Percentiles rank a stretch among this genome's conserved stretches.
phyloP scores from a whole-genome alignment of 2,888 invertebrate species.

The Cantharis nigra region DNA sequence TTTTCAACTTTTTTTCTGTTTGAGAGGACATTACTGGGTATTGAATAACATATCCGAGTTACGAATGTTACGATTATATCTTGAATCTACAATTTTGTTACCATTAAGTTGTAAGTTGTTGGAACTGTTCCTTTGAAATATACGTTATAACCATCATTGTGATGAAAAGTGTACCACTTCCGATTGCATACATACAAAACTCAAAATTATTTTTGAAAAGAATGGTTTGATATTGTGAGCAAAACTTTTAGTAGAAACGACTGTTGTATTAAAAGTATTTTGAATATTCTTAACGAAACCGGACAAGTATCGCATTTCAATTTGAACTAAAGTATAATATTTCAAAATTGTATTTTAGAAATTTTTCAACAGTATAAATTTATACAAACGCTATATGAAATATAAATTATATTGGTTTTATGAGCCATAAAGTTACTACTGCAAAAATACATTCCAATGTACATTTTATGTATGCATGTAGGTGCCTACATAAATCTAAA shows the following conservation, averaged over 20 bases:
- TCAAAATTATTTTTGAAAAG: neutral
- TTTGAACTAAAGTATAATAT: neutral
- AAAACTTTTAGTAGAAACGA: neutral
- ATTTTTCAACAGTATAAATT: neutral
- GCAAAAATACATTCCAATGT: neutral
- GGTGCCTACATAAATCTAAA: no score
- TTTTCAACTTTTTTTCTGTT: neutral
- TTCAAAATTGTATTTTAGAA: neutral
- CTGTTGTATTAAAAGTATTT: neutral
- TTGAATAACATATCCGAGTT: neutral
- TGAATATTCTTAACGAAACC: neutral
- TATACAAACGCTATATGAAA: neutral
- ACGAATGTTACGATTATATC: neutral
- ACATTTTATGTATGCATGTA: neutral
- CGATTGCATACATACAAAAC: neutral
- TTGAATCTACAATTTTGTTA: neutral
- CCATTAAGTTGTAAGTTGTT: neutral
- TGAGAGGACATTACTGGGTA: neutral
- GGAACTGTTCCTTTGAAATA: neutral
- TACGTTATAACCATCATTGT: no score
- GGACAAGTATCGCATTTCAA: neutral
- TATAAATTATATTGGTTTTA: neutral
- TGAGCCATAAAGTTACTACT: neutral
- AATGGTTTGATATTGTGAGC: neutral
- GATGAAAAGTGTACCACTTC: neutral